phyloP scores from a whole-genome alignment of 2,113 vertebrate genomes.

The Bubo blakistoni region DNA sequence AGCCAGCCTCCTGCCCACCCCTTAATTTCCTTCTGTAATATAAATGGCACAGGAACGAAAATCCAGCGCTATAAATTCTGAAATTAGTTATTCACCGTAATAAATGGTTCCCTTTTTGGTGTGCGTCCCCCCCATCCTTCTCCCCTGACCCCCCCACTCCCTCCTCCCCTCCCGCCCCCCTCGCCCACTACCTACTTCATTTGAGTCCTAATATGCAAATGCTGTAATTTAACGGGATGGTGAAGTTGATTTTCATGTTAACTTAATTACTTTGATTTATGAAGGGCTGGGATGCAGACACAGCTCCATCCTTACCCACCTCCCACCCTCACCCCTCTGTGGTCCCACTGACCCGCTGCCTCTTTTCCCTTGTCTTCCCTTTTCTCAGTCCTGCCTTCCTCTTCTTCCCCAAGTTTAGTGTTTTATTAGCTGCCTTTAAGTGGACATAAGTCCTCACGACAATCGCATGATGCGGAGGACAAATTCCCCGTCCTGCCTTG shows the following conservation, averaged over 20 bases:
- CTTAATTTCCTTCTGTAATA: conserved; percentile 85
- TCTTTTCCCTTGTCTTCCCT: not conserved
- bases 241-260: conserved; percentile 82
- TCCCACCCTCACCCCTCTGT: conserved; percentile 45
- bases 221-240: conserved; percentile 82
- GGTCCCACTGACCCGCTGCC: not conserved
- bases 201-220: conserved; percentile 78
- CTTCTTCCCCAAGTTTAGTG: conserved; percentile 77
- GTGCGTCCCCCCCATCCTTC: not conserved
- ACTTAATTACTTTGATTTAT: conserved; percentile 91
- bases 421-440: conserved; percentile 83
- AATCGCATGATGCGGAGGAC: conserved; percentile 87
- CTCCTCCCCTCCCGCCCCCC: not conserved
- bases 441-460: conserved; percentile 88
- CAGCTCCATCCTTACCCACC: conserved; percentile 65
- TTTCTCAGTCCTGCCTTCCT: not conserved
- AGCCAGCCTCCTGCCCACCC: conserved; percentile 77
- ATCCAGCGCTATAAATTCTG: conserved; percentile 82
- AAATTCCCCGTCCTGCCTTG: conserved; percentile 83
- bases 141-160: not conserved
- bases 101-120: conserved; percentile 77
- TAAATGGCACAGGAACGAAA: conserved; percentile 81
- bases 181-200: conserved; percentile 52
- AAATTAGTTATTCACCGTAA: conserved; percentile 85
- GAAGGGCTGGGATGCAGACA: conserved; percentile 76